These are phyloP conservation scores for Pantala flavescens DNA, from an alignment of 1,140 invertebrate species.

Conservation along the genomic window DNA sequence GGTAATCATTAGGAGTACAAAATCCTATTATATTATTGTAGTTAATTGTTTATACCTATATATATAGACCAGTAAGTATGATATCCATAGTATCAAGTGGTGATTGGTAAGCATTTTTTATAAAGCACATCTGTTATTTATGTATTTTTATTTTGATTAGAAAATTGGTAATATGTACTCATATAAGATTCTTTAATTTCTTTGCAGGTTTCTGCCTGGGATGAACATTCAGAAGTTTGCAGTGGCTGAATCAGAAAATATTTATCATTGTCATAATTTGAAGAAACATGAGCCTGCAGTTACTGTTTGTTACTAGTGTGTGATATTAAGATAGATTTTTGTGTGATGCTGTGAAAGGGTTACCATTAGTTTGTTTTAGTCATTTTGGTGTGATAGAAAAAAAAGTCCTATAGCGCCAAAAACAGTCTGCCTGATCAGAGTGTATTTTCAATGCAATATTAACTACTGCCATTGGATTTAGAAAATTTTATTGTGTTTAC, in stretches of 20 bases:
- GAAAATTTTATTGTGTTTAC: neutral
- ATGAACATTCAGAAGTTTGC: conserved; percentile 9
- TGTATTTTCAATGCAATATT: conserved; percentile 8
- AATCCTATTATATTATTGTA: too few relatives aligned
- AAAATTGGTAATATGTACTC: too few relatives aligned
- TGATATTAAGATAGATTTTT: neutral
- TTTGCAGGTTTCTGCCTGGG: neutral
- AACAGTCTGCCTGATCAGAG: neutral
- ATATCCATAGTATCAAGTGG: too few relatives aligned
- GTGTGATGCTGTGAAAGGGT: neutral
- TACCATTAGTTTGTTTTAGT: conserved; percentile 9
- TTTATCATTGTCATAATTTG: neutral
- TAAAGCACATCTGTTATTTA: too few relatives aligned
- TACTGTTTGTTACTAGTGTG: neutral
- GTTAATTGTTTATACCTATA: too few relatives aligned
- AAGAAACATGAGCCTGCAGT: neutral
- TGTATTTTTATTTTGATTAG: too few relatives aligned
- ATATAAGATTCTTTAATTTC: too few relatives aligned
- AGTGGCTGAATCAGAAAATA: neutral
- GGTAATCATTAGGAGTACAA: too few relatives aligned
- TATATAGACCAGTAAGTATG: too few relatives aligned
- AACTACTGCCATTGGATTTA: neutral
- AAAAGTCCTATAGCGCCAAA: neutral
- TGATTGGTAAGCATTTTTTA: too few relatives aligned
- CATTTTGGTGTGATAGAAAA: neutral